phyloP scores from a whole-genome alignment of 2,888 invertebrate species.

The Galeopsomyia nigrocyanea region DNA sequence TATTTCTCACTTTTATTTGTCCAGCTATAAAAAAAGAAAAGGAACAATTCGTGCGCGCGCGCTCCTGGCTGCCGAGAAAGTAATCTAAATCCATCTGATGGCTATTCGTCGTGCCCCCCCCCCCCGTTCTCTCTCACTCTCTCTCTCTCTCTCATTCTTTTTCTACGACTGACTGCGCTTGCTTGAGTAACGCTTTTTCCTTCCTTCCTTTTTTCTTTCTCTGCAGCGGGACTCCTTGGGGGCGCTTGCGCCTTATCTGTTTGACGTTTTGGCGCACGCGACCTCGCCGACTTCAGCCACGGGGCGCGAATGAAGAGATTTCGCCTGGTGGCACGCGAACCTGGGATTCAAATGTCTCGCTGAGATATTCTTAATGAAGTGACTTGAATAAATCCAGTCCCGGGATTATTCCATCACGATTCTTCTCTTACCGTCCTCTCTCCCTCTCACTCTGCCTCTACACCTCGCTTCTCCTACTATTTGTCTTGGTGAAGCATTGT shows the following conservation, averaged over 20 bases:
- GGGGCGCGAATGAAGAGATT: constrained; percentile 33
- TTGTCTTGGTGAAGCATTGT: constrained; percentile 38
- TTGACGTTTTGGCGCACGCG: constrained; percentile 11
- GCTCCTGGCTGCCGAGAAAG: neutral
- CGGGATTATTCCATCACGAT: constrained; percentile 37
- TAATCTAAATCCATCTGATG: constrained; percentile 13
- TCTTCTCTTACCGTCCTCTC: neutral
- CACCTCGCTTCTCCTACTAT: constrained; percentile 8
- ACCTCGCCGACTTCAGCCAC: neutral
- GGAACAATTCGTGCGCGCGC: neutral
- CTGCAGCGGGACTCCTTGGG: too few species aligned
- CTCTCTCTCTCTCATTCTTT: constrained; percentile 15
- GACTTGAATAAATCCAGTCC: constrained; percentile 41
- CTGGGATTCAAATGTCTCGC: constrained; percentile 41
- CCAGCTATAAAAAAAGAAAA: too few species aligned
- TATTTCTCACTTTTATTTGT: too few species aligned
- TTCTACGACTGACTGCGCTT: neutral
- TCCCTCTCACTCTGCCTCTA: neutral
- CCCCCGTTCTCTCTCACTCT: constrained; percentile 36
- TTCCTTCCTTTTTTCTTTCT: too few species aligned
- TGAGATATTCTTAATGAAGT: constrained; percentile 47
- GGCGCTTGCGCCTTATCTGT: neutral
- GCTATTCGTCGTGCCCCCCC: constrained; percentile 10
- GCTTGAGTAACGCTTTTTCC: too few species aligned
- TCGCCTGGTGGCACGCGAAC: constrained; percentile 37